phyloP scores from a whole-genome alignment of 2,797 vertebrate genomes.

The Sebastolobus altivelis region DNA sequence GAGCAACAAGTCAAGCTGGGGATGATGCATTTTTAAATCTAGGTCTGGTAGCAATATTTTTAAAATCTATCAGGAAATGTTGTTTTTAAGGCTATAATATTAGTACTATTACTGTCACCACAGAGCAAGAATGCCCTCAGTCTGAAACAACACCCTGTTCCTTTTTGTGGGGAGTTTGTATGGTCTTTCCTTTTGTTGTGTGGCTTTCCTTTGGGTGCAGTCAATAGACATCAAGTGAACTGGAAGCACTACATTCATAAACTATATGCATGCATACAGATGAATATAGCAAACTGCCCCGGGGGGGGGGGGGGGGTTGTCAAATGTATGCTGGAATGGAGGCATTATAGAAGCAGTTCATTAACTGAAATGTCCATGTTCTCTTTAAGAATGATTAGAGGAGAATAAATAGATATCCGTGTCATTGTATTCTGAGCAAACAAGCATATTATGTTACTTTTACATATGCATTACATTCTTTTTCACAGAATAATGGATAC shows the following conservation, averaged over 20 bases:
- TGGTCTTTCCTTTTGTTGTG: not conserved
- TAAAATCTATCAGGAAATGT: not conserved
- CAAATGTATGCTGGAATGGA: constrained; percentile 19
- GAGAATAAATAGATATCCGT: not conserved
- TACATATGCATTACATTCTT: not conserved
- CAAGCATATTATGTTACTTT: not conserved
- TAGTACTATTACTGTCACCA: not conserved
- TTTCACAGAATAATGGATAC: not conserved
- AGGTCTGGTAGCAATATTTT: not conserved
- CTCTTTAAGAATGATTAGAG: not conserved
- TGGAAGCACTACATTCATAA: constrained; percentile 5
- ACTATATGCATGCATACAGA: not conserved
- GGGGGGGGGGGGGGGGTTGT: not conserved
- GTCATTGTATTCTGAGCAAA: not conserved
- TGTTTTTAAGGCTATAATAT: not conserved
- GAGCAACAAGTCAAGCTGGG: constrained; percentile 41
- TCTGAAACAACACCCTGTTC: not conserved
- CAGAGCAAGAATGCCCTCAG: not conserved
- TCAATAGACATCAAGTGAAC: constrained; percentile 24
- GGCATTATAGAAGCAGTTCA: constrained; percentile 4
- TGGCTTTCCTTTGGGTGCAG: not conserved
- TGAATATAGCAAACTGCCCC: constrained; percentile 8
- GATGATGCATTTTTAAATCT: not conserved
- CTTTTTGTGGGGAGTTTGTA: not conserved
- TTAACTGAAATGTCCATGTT: not conserved